These are phyloP conservation scores for Burhinus oedicnemus DNA, from an alignment of 2,113 vertebrate genomes.

Conservation along the genomic window DNA sequence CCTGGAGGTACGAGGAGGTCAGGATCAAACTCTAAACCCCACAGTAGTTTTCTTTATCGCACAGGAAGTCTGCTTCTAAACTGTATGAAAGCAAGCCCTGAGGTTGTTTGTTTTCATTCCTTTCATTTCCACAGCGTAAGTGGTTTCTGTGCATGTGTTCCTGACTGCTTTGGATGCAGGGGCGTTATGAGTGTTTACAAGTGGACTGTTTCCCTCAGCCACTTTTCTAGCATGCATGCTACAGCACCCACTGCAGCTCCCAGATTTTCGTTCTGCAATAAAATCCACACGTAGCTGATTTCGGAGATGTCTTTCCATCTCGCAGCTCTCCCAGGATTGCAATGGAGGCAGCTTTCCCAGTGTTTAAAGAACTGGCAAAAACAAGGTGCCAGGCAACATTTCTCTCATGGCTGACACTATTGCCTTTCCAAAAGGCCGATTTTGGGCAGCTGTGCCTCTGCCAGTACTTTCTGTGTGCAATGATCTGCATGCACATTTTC, in stretches of 20 bases:
- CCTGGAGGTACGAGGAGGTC: neutral
- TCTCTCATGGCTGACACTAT: neutral
- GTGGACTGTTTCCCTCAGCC: neutral
- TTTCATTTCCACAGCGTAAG: neutral
- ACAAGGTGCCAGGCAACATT: neutral
- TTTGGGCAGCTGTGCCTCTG: neutral
- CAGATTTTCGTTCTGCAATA: neutral
- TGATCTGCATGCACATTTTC: neutral
- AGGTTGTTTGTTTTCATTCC: neutral
- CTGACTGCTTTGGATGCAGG: neutral
- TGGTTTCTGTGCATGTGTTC: neutral
- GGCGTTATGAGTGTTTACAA: neutral
- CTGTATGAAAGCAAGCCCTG: neutral
- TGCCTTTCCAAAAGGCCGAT: neutral
- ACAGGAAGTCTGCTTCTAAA: slow-evolving; percentile 19
- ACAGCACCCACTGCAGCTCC: neutral
- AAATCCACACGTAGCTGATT: neutral
- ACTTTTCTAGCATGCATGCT: neutral
- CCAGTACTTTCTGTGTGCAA: neutral
- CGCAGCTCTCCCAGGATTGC: neutral
- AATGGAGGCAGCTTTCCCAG: neutral
- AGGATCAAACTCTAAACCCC: neutral
- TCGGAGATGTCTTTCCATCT: neutral
- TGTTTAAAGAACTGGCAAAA: neutral
- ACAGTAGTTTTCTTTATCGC: neutral